These are phyloP conservation scores for Ancistrus triradiatus DNA, from an alignment of 2,113 vertebrate genomes.

Conservation along the genomic window DNA sequence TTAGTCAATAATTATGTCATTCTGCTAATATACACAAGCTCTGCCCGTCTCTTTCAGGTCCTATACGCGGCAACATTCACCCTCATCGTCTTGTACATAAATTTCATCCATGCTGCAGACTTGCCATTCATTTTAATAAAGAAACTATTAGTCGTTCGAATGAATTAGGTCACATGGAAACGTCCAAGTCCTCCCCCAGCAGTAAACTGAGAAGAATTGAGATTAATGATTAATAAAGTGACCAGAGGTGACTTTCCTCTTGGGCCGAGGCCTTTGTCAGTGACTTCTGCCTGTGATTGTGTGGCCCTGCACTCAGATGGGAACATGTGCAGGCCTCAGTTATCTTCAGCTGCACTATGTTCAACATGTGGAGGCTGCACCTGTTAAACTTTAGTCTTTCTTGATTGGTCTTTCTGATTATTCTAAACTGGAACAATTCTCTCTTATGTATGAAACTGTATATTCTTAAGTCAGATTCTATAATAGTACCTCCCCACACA, in stretches of 20 bases:
- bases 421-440: no score
- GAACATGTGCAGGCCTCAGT: conserved; percentile 20
- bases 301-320: conserved; percentile 25
- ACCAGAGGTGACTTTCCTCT: background rate
- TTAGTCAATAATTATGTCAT: conserved; percentile 35
- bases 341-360: conserved; percentile 31
- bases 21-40: conserved; percentile 31
- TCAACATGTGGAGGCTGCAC: conserved; percentile 26
- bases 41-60: conserved; percentile 14
- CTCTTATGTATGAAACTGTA: no score
- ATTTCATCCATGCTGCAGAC: no score
- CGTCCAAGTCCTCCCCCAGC: background rate
- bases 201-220: conserved; percentile 13
- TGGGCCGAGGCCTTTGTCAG: conserved; percentile 19
- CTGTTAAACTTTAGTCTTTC: conserved; percentile 29
- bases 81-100: background rate
- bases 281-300: conserved; percentile 4
- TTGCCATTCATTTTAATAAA: no score
- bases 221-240: conserved; percentile 38
- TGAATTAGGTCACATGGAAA: background rate
- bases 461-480: no score
- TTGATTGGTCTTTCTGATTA: no score
- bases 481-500: no score
- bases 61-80: conserved; percentile 1
- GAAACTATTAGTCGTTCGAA: no score